Base-by-base conservation (phyloP, 2,888 invertebrate genomes). In the Drosophila melanosoma region DNA sequence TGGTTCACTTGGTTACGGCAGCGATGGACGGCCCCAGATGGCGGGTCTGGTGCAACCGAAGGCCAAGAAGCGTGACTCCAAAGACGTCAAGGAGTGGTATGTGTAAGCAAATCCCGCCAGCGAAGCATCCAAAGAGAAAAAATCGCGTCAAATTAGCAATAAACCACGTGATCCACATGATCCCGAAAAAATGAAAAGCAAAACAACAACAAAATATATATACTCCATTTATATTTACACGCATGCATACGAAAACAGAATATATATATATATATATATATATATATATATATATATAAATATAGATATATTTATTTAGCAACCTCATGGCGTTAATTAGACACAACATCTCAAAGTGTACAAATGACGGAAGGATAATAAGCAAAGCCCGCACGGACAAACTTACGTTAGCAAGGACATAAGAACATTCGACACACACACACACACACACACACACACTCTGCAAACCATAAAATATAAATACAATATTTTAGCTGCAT, bases 51-150 rank as follows among this genome's bases (percentile, higher is more conserved):
- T 94, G 57, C 93, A 94, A 48, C 92, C 93, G 26, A 93, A 94
- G 91, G 94, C 95, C 69, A 94, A 96, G 93, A 97, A 97, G 91
- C 95, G 95, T 76, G 95, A 96, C 92, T 95, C 96, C 76, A 97
- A 97, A 95, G 97, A 98, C 93, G 97, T 98, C 92, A 98, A 98
- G 94, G 98, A 98, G 95, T 98, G 98, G 98, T 98, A 98, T 93
- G 98, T 98, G 93, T 98, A 96, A 95, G 90, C 26, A 2, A 10
- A 20, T 38, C 49, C 8, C 26, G 26, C 32, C 54, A 45, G 40
- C 32, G 1, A 45, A 26, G 35, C 57, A 67, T 2, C n/a, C 7
- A 38, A 38, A 29, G 7, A 45, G 2, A 23, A 35, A 26, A 23
- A 65, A 63, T 54, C 67, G 54, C 73, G 88, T 91, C 90, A 91